These are phyloP conservation scores for Cylas formicarius DNA, from an alignment of 1,140 invertebrate genomes.

Conservation along the genomic window DNA sequence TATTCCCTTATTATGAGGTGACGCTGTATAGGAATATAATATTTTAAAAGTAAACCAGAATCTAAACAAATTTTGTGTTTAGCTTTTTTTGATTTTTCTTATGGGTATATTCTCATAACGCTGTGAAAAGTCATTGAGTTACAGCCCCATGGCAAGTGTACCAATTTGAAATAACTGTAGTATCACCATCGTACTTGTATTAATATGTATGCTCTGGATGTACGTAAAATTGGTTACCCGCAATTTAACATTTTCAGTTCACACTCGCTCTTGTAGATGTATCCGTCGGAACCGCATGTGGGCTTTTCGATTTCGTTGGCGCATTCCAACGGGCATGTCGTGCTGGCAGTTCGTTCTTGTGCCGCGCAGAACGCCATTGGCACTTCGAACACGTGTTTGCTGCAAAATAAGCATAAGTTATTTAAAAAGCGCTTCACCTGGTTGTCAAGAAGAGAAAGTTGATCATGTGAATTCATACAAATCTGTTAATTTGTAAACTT, in stretches of 20 bases:
- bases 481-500: background rate
- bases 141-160: background rate
- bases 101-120: background rate
- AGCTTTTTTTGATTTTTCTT: background rate
- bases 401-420: constrained; percentile 38
- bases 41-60: too few species aligned
- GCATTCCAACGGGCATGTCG: constrained; percentile 65
- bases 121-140: background rate
- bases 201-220: background rate
- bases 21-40: too few species aligned
- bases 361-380: constrained; percentile 81
- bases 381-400: constrained; percentile 84
- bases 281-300: constrained; percentile 82
- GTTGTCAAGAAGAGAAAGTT: background rate
- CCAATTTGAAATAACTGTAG: background rate
- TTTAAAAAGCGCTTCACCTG: background rate
- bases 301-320: constrained; percentile 56
- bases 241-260: constrained; percentile 86
- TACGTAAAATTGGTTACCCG: constrained; percentile 66
- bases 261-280: constrained; percentile 80
- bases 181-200: too few species aligned
- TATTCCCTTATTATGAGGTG: too few species aligned
- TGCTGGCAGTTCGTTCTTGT: constrained; percentile 58
- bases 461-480: background rate
- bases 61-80: constrained; percentile 1